These are phyloP conservation scores for Amiota minor DNA, from an alignment of 2,888 invertebrate genomes.

Conservation along the genomic window DNA sequence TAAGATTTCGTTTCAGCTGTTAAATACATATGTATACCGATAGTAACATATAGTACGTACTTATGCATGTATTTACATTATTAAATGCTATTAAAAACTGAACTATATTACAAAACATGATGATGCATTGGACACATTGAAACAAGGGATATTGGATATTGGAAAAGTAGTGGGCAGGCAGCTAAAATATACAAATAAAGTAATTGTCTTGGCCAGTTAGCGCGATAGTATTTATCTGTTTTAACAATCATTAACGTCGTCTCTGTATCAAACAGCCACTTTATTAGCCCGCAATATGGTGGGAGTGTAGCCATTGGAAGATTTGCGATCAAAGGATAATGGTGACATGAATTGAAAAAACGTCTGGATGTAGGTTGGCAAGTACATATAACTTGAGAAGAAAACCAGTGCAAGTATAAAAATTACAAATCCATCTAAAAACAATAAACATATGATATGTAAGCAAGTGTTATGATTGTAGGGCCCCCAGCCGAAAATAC, in stretches of 20 bases:
- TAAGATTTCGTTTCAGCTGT: slow-evolving; percentile 46
- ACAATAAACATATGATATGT: background rate
- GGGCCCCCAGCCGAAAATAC: slow-evolving; percentile 20
- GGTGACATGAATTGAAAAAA: slow-evolving; percentile 68
- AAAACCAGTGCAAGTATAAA: slow-evolving; percentile 74
- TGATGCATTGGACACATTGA: too few relatives aligned
- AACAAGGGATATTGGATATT: slow-evolving; percentile 46
- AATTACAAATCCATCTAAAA: slow-evolving; percentile 74
- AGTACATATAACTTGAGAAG: slow-evolving; percentile 76
- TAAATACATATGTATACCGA: background rate
- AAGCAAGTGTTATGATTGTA: background rate
- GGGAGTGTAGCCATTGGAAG: background rate
- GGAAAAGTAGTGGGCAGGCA: slow-evolving; percentile 31
- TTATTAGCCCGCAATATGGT: background rate
- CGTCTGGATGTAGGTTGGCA: slow-evolving; percentile 76
- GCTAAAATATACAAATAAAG: slow-evolving; percentile 50
- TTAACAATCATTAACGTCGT: slow-evolving; percentile 4
- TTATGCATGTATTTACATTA: too few relatives aligned
- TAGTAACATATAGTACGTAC: too few relatives aligned
- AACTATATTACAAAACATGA: too few relatives aligned
- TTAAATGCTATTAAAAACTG: too few relatives aligned
- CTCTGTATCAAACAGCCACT: background rate
- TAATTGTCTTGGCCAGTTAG: slow-evolving; percentile 25
- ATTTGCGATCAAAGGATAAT: slow-evolving; percentile 40
- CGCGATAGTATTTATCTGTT: background rate